Evolutionary conservation across 1,140 invertebrate species (phyloP), one percentile per base, ranked within the genome.

Genomic region (Nasonia vitripennis): DNA sequence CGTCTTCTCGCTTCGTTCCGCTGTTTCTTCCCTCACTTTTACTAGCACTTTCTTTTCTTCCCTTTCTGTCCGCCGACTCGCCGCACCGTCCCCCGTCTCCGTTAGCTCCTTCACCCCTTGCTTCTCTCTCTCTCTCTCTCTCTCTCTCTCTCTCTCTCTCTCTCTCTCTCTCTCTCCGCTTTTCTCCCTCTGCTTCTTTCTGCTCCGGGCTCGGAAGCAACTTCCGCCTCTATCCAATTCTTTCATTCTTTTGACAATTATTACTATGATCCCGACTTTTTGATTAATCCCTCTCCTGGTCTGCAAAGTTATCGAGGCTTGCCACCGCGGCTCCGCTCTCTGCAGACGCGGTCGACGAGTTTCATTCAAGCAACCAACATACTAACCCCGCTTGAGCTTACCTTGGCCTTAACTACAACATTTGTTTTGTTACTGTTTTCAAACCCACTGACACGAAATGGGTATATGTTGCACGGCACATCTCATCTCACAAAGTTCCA

Each of bases 171-270:
- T 62, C 55, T 5, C 55, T n/a, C 2, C 0, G 6, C 55, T 62
- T 20, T 62, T 62, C 55, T 62, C 17, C 20, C 17, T 62, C 55
- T 62, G 17, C 55, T 7, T 62, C 17, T 20, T 20, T 62, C 55
- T 62, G 20, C 55, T 2, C 55, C n/a, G 20, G 20, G 55, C 55
- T 62, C 20, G n/a, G n/a, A 62, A 62, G 55, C 55, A 62, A 62
- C 55, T 62, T 62, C 55, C 55, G 55, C 55, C 55, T 62, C 55
- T 62, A 62, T 62, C 55, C 55, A 62, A 62, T 62, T 62, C 55
- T 62, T 62, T 62, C 55, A 20, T 62, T 62, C 55, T 62, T 62
- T 62, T 62, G 55, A 62, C 55, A 62, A 62, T 62, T 62, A 62
- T 62, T 62, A 62, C 55, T 62, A 62, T 62, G 55, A 62, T 20